Evolutionary conservation across 2,113 vertebrate genomes (phyloP), one percentile per base, ranked within the genome.

Genomic region (Sminthopsis crassicaudata): DNA sequence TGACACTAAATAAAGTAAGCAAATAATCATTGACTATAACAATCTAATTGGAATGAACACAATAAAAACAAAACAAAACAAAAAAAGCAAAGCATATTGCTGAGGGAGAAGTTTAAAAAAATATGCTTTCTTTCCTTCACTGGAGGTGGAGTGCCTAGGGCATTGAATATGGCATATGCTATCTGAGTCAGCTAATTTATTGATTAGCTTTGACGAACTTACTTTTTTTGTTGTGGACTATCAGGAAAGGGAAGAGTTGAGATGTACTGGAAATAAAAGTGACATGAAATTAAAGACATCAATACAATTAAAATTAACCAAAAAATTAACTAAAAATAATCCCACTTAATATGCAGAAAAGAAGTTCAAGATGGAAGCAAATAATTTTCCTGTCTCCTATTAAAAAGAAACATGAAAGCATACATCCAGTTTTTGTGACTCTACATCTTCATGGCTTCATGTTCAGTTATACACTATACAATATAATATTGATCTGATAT

Each of bases 371-470:
- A 51, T 26, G 10, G 92, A 96, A 48, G 53, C 60, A 51, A 96
- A 94, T 97, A 95, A 54, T 89, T 96, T 94, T 94, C 84, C 84
- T 92, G 23, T 46, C 27, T 42, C 93, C 92, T 93, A 67, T 91
- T 94, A 51, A 91, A 94, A 76, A 42, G 92, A 96, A 96, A 93
- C 8, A 10, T 46, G 50, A 57, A 96, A 14, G 22, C 5, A 84
- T 84, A 22, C 6, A 42, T 84, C 67, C 19, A 84, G 36, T 84
- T n/a, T 60, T n/a, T 14, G 14, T 36, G 60, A 36, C 60, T 30
- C 27, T 36, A n/a, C 36, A 84, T 84, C 36, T 84, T 84, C 67
- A 84, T 42, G 36, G 22, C 36, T n/a, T n/a, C 67, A 42, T 2
- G 7, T n/a, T 27, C 36, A 84, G 16, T 16, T 84, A 84, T 84